Base-by-base conservation (phyloP, 64 coral and sea anemone species). In the Anthopleura sola region DNA sequence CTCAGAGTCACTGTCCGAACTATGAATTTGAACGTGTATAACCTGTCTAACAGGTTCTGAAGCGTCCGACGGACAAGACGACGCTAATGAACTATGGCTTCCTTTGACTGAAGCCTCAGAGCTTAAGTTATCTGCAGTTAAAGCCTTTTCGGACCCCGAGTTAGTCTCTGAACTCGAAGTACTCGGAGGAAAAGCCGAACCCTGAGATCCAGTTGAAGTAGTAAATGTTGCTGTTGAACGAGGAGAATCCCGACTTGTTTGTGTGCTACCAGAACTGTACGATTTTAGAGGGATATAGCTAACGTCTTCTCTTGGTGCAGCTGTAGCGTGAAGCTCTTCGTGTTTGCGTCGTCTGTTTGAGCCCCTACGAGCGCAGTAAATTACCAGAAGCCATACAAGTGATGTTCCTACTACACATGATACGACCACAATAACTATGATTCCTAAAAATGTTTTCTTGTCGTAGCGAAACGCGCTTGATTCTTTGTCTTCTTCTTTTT, bases 1-100 rank as follows among this genome's bases (percentile, higher is more conserved):
- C 33, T 95, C 93, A 0, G 90, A 92, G 75, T 97, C 94, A 87
- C 94, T 97, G 37, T 97, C 94, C 23, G 94, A 97, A 54, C 78
- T 83, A 66, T 97, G 94, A 20, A 92, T 86, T 39, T 97, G 90
- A 17, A 81, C 90, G 68, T 92, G 85, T 31, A 92, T 86, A 23
- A 88, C 90, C 47, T 97, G 94, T 75, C 84, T 75, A 86, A 92
- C 46, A 16, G 87, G 87, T 37, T 85, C 54, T 39, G 80, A 89
- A 38, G 80, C 88, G 11, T 89, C 90, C 21, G 94, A 97, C 0
- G 87, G 78, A 56, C 86, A 92, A 14, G 87, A 92, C 54, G 94
- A 92, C 32, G 85, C 79, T 21, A 97, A 53, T 37, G 94, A 97
- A 24, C 86, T 66, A 37, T 87, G 87, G 54, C 94, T 97, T 40